phyloP scores from a whole-genome alignment of 2,113 vertebrate species.

The Brachypteracias leptosomus region DNA sequence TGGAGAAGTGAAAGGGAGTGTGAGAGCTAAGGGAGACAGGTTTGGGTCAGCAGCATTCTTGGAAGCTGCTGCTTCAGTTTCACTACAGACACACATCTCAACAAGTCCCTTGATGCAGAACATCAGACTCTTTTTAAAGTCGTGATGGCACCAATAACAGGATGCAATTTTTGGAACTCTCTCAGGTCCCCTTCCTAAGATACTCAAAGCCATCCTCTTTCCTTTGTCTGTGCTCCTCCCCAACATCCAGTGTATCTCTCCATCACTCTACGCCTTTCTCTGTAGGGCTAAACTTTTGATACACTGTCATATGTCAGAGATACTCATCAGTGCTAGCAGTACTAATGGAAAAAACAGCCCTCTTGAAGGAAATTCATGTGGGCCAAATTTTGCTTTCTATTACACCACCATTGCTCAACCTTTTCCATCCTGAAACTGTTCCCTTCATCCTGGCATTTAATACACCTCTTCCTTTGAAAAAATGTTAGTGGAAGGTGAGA shows the following conservation, averaged over 20 bases:
- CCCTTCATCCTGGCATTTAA: background rate
- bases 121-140: background rate
- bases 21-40: background rate
- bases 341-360: conserved; percentile 1
- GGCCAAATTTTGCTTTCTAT: conserved; percentile 62
- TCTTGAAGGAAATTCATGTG: background rate
- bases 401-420: conserved; percentile 1
- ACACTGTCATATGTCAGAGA: background rate
- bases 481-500: conserved; percentile 4
- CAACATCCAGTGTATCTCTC: background rate
- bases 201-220: background rate
- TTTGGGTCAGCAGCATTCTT: background rate
- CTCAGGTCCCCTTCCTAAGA: background rate
- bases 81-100: background rate
- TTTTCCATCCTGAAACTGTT: conserved; percentile 45
- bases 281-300: background rate
- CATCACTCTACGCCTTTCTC: background rate
- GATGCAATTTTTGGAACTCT: background rate
- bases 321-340: background rate
- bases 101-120: background rate
- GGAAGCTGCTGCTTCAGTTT: background rate
- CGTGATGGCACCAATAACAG: background rate
- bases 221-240: background rate
- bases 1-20: background rate
- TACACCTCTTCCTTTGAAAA: background rate